Base-by-base conservation (phyloP, 2,113 vertebrate species). In the Vanacampus margaritifer region DNA sequence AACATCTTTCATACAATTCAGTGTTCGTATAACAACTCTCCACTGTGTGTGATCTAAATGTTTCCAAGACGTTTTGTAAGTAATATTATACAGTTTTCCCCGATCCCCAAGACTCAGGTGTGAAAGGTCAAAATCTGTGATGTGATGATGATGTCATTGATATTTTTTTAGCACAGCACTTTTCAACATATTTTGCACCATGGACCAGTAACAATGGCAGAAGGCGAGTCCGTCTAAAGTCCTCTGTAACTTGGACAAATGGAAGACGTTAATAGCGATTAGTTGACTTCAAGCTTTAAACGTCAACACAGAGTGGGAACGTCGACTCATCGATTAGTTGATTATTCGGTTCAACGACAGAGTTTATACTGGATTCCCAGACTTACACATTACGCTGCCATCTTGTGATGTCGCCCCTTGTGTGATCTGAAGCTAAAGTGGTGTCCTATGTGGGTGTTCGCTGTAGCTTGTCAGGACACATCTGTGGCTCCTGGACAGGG, bases 391-490 rank as follows among this genome's bases (percentile, higher is more conserved):
- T 6, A 5, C 1, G 5, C 16, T 9, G 28, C 26, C 54, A 57
- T 32, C 6, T 16, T 32, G 26, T 28, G 54, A 19, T 17, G 14
- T 16, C 26, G 32, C 8, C 24, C 26, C 28, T 17, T 32, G 26
- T 32, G 26, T 32, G 26, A 32, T 1, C 54, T 57, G 19, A 69
- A 45, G 19, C 8, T 1, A 12, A 35, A 37, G 0, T 17, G 79
- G 28, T 1, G 26, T 9, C 75, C 81, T 57, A 4, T 17, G 80
- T 86, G 86, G 76, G 86, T 90, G 87, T 91, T 87, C 87, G 65
- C 35, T 13, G 72, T 35, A 66, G 71, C 90, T 84, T 92, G 90
- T 92, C 45, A 32, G 82, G 91, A 83, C 90, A 92, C 80, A 83
- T 65, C 16, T 67, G 71, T 72, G 81, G 84, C 67, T 71, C 91